Evolutionary conservation across 2,113 vertebrate species (phyloP), one percentile per base, ranked within the genome.

Genomic region (Lucifuga dentata): DNA sequence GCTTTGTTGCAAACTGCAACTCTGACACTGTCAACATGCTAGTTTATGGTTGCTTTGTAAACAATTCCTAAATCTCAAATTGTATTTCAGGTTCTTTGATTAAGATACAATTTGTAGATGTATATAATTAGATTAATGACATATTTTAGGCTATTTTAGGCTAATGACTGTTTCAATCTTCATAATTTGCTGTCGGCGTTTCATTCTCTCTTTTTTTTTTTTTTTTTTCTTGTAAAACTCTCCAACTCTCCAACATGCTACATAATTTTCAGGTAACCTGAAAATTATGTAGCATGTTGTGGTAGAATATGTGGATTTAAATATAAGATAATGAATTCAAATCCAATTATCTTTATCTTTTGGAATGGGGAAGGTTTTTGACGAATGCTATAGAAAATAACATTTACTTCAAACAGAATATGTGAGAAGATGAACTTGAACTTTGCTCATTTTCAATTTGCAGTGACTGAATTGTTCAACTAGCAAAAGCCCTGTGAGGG

Each of bases 401-500:
- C 23, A 46, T 62, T 35, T 24, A 78, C 68, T 61, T 71, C 2
- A 24, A 71, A 26, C 24, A 20, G 16, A 45, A 39, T 33, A 36
- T 38, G 19, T 55, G 29, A 53, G 43, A 81, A 72, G 45, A 74
- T 76, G 60, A 87, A 69, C 68, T 62, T 81, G 68, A 85, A 69
- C 66, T 75, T 29, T 39, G 8, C 66, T 83, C 36, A 53, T 73
- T 78, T 77, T 60, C 61, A 74, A 57, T 76, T 81, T 75, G 74
- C 32, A 36, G 69, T 33, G 69, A 83, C 74, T 57, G 70, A 80
- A 78, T 75, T 77, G 56, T 86, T 89, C 67, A 77, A 78, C 81
- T 73, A 53, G 59, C 66, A 29, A 75, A 82, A 86, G 19, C 67
- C 84, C 76, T 67, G 49, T 80, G 74, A 82, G 81, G 79, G 64